These are phyloP conservation scores for Diadophis punctatus DNA, from an alignment of 2,113 vertebrate species.

Conservation along the genomic window DNA sequence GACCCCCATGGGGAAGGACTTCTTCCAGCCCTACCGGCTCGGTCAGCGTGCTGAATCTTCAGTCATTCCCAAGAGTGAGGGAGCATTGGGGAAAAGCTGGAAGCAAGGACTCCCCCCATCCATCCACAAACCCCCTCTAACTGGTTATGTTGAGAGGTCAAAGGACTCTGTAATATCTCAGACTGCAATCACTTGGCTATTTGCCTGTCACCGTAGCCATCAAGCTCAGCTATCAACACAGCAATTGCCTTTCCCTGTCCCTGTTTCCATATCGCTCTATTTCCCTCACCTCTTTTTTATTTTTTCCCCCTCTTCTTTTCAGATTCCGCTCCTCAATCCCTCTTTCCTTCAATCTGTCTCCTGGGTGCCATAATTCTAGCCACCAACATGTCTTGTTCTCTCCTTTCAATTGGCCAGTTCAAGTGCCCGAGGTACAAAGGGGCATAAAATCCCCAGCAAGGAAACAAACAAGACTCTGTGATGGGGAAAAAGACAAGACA, in stretches of 20 bases:
- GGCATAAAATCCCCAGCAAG: not conserved
- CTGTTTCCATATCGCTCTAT: constrained; percentile 30
- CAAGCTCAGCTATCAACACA: constrained; percentile 16
- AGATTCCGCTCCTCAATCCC: constrained; percentile 8
- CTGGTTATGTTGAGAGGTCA: not conserved
- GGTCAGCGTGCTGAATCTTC: not conserved
- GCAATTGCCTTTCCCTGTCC: constrained; percentile 21
- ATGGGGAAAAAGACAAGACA: not conserved
- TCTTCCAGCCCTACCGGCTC: not conserved
- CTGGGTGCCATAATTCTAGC: constrained; percentile 22
- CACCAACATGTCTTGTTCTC: not conserved
- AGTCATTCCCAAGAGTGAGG: not conserved
- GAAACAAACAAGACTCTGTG: not conserved
- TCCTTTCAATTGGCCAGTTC: not conserved
- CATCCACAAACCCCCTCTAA: not conserved
- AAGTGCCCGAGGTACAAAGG: not conserved
- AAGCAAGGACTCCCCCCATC: not conserved
- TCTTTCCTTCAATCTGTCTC: constrained; percentile 17
- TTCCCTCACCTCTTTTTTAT: constrained; percentile 14
- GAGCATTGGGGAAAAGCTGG: not conserved
- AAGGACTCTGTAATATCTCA: not conserved
- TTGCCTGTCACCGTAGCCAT: constrained; percentile 22
- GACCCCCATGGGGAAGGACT: not conserved
- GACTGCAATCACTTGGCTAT: constrained; percentile 11
- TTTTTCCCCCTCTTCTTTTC: not conserved